phyloP scores from a whole-genome alignment of 2,888 invertebrate genomes.

The Zeuzera pyrina region DNA sequence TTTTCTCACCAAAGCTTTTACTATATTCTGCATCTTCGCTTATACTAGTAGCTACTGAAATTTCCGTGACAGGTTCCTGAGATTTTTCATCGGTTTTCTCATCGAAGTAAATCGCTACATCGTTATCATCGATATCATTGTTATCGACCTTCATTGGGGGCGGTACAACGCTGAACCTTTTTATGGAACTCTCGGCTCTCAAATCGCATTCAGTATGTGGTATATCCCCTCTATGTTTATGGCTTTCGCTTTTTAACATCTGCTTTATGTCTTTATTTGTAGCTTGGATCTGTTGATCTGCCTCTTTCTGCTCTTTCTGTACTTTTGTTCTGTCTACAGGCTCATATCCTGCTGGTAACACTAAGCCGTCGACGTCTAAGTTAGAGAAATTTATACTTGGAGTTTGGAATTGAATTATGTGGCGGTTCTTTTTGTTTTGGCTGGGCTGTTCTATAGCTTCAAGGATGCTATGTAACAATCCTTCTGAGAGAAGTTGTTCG shows the following conservation, averaged over 20 bases:
- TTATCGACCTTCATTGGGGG: constrained; percentile 36
- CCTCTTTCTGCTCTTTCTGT: constrained; percentile 15
- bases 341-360: constrained; percentile 57
- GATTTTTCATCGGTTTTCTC: constrained; percentile 24
- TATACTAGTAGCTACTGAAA: constrained; percentile 61
- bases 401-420: constrained; percentile 9
- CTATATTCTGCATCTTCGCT: constrained; percentile 39
- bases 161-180: constrained; percentile 51
- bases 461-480: constrained; percentile 84
- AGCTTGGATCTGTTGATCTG: constrained; percentile 39
- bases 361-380: constrained; percentile 36
- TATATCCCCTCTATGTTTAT: constrained; percentile 34
- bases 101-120: constrained; percentile 73
- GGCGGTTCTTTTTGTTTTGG: constrained; percentile 14
- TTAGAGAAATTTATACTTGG: constrained; percentile 27
- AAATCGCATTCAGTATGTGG: constrained; percentile 47
- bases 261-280: constrained; percentile 30
- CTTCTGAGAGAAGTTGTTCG: constrained; percentile 84
- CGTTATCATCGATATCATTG: constrained; percentile 64
- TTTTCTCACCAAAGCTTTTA: constrained; percentile 41
- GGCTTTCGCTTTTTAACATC: constrained; percentile 25
- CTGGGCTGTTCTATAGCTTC: constrained; percentile 82
- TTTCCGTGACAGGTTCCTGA: constrained; percentile 54
- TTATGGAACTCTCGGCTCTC: constrained; percentile 55
- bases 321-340: constrained; percentile 45